phyloP scores from a whole-genome alignment of 1,140 invertebrate species.

The Whitmania pigra region DNA sequence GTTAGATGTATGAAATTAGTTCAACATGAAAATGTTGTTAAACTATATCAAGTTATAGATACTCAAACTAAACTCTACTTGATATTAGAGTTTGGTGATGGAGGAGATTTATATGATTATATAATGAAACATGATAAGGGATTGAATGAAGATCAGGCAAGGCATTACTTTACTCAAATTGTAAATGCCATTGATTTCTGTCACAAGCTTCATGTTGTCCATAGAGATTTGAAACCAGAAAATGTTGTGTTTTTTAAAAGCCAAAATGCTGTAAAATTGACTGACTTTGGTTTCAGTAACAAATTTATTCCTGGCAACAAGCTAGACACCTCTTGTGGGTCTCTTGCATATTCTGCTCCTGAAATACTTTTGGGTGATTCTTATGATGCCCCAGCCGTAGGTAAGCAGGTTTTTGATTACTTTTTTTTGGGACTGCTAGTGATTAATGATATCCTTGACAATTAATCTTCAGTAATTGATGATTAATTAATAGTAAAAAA shows the following conservation, averaged over 20 bases:
- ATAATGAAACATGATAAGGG: slow-evolving; percentile 81
- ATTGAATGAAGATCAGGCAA: slow-evolving; percentile 57
- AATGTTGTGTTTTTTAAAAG: slow-evolving; percentile 99
- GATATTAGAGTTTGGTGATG: slow-evolving; percentile 94
- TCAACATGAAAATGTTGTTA: slow-evolving; percentile 93
- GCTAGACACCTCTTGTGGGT: slow-evolving; percentile 96
- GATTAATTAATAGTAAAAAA: no score
- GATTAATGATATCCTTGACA: no score
- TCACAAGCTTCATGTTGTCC: slow-evolving; percentile 81
- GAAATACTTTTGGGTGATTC: slow-evolving; percentile 87
- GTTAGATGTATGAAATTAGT: slow-evolving; percentile 96
- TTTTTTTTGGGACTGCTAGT: no score
- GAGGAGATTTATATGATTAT: slow-evolving; percentile 96
- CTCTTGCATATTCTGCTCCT: slow-evolving; percentile 94
- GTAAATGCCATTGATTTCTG: slow-evolving; percentile 94
- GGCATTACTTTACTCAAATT: slow-evolving; percentile 85
- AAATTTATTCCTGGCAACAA: slow-evolving; percentile 92
- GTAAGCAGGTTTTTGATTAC: slow-evolving; percentile 46
- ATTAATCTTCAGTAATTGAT: no score
- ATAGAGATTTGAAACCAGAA: slow-evolving; percentile 93
- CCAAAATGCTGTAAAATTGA: slow-evolving; percentile 89
- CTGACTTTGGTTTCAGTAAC: slow-evolving; percentile 95
- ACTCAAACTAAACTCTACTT: slow-evolving; percentile 60
- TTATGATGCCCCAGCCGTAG: slow-evolving; percentile 66
- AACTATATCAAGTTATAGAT: slow-evolving; percentile 97